phyloP scores from a whole-genome alignment of 2,113 vertebrate species.

The Aspiorhynchus laticeps region DNA sequence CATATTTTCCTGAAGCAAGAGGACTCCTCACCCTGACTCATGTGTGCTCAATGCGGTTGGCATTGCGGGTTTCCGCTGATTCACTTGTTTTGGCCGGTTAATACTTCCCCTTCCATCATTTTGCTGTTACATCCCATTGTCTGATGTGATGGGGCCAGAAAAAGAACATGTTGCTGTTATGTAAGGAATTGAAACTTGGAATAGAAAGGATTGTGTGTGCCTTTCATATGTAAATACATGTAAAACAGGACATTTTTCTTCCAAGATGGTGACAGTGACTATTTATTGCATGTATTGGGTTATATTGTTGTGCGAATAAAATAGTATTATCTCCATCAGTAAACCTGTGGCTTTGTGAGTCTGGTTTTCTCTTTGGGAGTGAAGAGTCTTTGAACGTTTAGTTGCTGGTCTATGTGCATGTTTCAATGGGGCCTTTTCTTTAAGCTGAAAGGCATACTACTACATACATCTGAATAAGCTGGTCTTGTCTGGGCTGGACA shows the following conservation, averaged over 20 bases:
- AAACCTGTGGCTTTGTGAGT: background rate
- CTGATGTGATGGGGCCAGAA: background rate
- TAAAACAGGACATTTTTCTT: background rate
- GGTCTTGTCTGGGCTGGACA: background rate
- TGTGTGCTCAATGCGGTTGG: background rate
- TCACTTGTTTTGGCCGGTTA: slow-evolving; percentile 35
- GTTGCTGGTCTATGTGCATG: background rate
- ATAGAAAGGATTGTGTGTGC: background rate
- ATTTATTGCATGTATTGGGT: background rate
- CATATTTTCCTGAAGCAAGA: slow-evolving; percentile 44
- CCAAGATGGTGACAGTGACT: background rate
- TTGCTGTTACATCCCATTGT: slow-evolving; percentile 30
- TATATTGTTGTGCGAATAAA: background rate
- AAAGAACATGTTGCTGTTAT: slow-evolving; percentile 15
- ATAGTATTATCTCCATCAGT: background rate
- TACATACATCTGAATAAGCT: background rate
- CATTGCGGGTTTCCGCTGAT: slow-evolving; percentile 12
- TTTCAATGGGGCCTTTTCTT: background rate
- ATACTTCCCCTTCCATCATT: slow-evolving; percentile 18
- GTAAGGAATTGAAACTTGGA: background rate
- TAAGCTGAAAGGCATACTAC: background rate
- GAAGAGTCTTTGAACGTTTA: background rate
- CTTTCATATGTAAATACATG: background rate
- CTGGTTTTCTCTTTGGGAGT: background rate
- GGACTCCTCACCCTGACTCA: slow-evolving; percentile 6